These are phyloP conservation scores for Seriola aureovittata DNA, from an alignment of 2,113 vertebrate species.

Conservation along the genomic window DNA sequence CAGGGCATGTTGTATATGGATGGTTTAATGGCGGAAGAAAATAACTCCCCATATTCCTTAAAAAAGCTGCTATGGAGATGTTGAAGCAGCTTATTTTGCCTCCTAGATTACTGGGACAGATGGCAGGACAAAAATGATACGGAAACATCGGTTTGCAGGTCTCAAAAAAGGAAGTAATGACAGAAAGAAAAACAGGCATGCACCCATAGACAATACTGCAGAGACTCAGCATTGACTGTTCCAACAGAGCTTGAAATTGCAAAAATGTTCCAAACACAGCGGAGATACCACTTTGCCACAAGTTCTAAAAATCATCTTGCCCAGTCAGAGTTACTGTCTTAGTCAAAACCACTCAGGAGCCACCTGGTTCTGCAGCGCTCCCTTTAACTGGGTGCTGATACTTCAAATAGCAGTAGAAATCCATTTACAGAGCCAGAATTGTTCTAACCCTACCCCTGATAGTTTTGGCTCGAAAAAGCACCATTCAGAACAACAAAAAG, in stretches of 20 bases:
- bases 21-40: slow-evolving; percentile 7
- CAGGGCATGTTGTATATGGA: slow-evolving; percentile 10
- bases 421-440: background rate
- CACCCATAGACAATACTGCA: slow-evolving; percentile 32
- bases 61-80: slow-evolving; percentile 15
- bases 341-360: slow-evolving; percentile 38
- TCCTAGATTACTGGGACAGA: slow-evolving; percentile 34
- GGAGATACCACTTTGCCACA: slow-evolving; percentile 26
- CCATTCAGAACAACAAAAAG: background rate
- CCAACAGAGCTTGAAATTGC: slow-evolving; percentile 26
- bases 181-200: slow-evolving; percentile 39
- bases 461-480: background rate
- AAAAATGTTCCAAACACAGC: slow-evolving; percentile 50
- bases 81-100: slow-evolving; percentile 17
- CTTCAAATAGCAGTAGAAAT: slow-evolving; percentile 13
- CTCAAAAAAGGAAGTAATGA: slow-evolving; percentile 40
- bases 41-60: slow-evolving; percentile 15
- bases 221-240: slow-evolving; percentile 43
- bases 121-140: slow-evolving; percentile 13
- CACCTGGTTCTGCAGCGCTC: slow-evolving; percentile 1
- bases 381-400: slow-evolving; percentile 8
- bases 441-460: slow-evolving; percentile 1
- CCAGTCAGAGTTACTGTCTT: slow-evolving; percentile 37
- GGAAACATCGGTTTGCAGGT: slow-evolving; percentile 46
- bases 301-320: slow-evolving; percentile 41